phyloP scores from a whole-genome alignment of 35 echinoderm and acorn worm species.

The Anneissia japonica region DNA sequence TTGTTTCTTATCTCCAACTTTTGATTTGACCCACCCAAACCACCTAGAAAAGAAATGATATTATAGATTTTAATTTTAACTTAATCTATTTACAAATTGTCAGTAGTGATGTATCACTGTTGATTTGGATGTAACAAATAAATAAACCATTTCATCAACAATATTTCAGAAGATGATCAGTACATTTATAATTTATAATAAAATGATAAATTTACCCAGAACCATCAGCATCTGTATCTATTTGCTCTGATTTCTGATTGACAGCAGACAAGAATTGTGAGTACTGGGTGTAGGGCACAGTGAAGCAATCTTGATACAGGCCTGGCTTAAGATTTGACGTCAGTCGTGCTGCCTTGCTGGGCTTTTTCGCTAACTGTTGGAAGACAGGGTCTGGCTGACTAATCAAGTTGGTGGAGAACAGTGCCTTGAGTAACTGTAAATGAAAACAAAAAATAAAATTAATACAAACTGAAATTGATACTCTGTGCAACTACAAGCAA shows the following conservation, averaged over 20 bases:
- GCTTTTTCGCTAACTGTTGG: conserved; percentile 38
- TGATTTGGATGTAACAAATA: too few relatives aligned
- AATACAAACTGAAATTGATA: neutral
- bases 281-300: conserved; percentile 91
- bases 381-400: conserved; percentile 68
- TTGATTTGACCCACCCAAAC: conserved; percentile 78
- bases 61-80: too few relatives aligned
- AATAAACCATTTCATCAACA: too few relatives aligned
- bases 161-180: too few relatives aligned
- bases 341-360: conserved; percentile 82
- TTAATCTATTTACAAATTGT: too few relatives aligned
- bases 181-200: too few relatives aligned
- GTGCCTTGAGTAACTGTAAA: conserved; percentile 73
- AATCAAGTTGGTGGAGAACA: conserved; percentile 90
- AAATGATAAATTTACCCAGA: conserved; percentile 6
- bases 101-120: too few relatives aligned
- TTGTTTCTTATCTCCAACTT: conserved; percentile 53
- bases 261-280: conserved; percentile 64
- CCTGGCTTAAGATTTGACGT: conserved; percentile 88
- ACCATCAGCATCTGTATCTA: conserved; percentile 54
- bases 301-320: conserved; percentile 88
- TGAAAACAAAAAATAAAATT: neutral
- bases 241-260: conserved; percentile 57
- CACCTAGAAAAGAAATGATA: conserved; percentile 27
- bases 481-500: neutral